Conservation (phyloP, 2,888 invertebrate genomes). For the Electrophaes corylata region DNA sequence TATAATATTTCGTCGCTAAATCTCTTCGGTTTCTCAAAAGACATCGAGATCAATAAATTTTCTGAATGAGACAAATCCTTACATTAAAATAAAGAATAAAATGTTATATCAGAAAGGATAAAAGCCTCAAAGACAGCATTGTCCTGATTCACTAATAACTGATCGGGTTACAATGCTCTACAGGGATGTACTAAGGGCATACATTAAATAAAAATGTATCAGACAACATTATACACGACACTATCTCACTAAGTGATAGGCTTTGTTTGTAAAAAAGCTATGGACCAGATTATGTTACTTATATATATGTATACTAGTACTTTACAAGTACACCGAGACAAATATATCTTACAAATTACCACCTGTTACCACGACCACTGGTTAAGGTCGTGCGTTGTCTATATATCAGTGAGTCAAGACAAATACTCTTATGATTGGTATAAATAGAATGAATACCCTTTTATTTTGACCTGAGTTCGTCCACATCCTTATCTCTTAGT, state of each 20-base stretch:
- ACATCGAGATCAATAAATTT: conserved; percentile 13
- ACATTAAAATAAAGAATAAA: conserved; percentile 43
- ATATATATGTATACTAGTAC: too few relatives aligned
- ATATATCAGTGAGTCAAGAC: too few relatives aligned
- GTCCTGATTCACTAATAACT: conserved; percentile 43
- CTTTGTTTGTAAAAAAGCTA: too few relatives aligned
- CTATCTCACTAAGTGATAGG: too few relatives aligned
- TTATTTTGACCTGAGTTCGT: conserved; percentile 7
- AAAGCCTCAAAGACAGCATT: conserved; percentile 42
- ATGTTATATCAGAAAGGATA: conserved; percentile 41
- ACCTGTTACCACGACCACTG: too few relatives aligned
- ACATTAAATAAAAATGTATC: too few relatives aligned
- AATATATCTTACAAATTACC: too few relatives aligned
- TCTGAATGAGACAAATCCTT: conserved; percentile 25
- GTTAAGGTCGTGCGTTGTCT: too few relatives aligned
- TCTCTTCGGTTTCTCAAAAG: neutral
- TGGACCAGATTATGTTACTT: too few relatives aligned
- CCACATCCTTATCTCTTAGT: conserved; percentile 25
- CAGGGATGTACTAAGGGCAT: conserved; percentile 14
- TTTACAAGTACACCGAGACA: too few relatives aligned
- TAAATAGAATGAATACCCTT: neutral
- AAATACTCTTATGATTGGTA: too few relatives aligned
- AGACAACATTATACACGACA: too few relatives aligned
- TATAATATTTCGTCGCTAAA: neutral
- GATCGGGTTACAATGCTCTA: conserved; percentile 43